phyloP scores from a whole-genome alignment of 2,113 vertebrate genomes.

The Elephas maximus region DNA sequence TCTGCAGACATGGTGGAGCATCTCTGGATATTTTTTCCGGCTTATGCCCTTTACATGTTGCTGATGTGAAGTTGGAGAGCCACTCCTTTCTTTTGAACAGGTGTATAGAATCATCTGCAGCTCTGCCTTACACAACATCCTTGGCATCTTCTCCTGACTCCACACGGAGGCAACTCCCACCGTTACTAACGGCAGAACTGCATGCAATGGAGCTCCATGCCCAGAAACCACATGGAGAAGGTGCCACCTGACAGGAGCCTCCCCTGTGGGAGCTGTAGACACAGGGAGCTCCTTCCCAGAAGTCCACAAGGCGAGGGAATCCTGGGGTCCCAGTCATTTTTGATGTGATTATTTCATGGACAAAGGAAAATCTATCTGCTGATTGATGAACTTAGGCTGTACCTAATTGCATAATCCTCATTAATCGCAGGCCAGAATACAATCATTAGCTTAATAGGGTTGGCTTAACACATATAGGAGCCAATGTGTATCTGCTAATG shows the following conservation, averaged over 20 bases:
- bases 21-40: accelerated
- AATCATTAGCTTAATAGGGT: background rate
- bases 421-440: background rate
- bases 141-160: background rate
- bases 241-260: accelerated
- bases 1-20: background rate
- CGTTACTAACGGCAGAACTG: accelerated
- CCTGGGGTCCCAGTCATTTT: accelerated
- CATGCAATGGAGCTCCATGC: accelerated
- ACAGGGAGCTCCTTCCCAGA: accelerated
- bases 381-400: background rate
- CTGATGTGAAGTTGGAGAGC: accelerated
- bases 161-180: background rate
- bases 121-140: accelerated
- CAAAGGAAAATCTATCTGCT: background rate
- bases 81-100: background rate
- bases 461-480: background rate
- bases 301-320: too few species aligned
- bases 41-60: accelerated
- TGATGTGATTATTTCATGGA: background rate
- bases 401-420: background rate
- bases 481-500: accelerated
- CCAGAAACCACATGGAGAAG: accelerated
- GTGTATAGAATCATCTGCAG: background rate
- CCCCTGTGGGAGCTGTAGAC: background rate